These are phyloP conservation scores for Erebia epiphron DNA, from an alignment of 2,888 invertebrate genomes.

Conservation along the genomic window DNA sequence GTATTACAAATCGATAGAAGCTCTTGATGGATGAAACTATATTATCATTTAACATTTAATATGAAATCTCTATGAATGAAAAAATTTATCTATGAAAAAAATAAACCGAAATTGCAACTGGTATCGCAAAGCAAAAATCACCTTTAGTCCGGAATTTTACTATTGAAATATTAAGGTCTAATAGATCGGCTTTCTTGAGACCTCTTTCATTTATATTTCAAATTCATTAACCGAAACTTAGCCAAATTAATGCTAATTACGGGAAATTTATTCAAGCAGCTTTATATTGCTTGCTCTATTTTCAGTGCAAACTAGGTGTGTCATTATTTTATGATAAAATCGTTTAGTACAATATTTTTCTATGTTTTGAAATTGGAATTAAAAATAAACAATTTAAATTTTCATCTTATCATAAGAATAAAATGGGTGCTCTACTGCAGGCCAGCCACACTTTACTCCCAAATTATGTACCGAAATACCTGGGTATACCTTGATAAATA, in stretches of 20 bases:
- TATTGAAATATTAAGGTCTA: constrained; percentile 28
- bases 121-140: constrained; percentile 15
- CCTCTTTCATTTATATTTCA: constrained; percentile 18
- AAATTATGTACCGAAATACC: neutral
- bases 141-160: constrained; percentile 18
- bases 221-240: constrained; percentile 16
- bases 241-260: constrained; percentile 22
- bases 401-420: too few species aligned
- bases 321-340: too few species aligned
- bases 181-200: constrained; percentile 23
- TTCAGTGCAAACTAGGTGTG: too few species aligned
- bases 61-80: too few species aligned
- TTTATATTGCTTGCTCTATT: neutral
- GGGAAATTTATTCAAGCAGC: neutral
- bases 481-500: neutral
- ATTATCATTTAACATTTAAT: neutral
- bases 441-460: neutral
- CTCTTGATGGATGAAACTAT: neutral
- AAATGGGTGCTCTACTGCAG: too few species aligned
- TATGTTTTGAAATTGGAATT: too few species aligned
- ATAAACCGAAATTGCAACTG: constrained; percentile 17
- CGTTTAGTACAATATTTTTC: neutral
- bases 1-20: neutral
- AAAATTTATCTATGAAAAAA: constrained; percentile 9
- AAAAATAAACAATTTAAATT: too few species aligned